A percentile compares a stretch with the other conserved stretches of the same genome.
Evolutionary conservation across 2,113 vertebrate genomes (phyloP).

Genomic region (Cyrtonyx montezumae): DNA sequence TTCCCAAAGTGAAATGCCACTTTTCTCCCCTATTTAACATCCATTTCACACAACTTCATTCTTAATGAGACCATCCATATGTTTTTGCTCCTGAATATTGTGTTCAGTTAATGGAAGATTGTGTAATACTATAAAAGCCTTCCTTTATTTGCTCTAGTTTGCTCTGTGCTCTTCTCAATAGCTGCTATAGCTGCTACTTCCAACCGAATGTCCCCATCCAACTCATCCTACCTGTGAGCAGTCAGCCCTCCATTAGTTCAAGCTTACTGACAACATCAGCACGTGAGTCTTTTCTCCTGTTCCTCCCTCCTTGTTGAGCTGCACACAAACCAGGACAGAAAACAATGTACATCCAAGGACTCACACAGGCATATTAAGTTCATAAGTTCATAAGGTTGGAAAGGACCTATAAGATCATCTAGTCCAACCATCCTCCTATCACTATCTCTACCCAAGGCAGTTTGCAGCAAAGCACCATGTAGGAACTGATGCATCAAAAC

Average conservation of each 20-base stretch:
- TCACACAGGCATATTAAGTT: no score
- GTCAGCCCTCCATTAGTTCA: background rate
- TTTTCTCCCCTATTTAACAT: conserved; percentile 68
- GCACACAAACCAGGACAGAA: background rate
- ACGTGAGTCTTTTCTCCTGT: background rate
- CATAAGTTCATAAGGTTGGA: no score
- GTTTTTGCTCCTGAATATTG: conserved; percentile 66
- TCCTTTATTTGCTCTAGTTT: conserved; percentile 8
- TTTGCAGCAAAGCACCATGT: conserved; percentile 17
- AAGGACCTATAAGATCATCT: no score
- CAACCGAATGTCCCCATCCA: background rate
- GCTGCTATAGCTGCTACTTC: conserved; percentile 28
- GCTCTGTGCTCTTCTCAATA: conserved; percentile 40
- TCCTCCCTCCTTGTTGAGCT: background rate
- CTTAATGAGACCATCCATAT: conserved; percentile 73
- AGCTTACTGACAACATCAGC: background rate
- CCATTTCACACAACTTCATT: conserved; percentile 70
- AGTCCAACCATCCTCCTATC: no score
- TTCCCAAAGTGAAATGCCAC: conserved; percentile 64
- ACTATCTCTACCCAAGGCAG: no score
- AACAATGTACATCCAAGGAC: background rate
- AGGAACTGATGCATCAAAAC: conserved; percentile 22
- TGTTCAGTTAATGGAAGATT: conserved; percentile 70
- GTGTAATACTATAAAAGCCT: conserved; percentile 51
- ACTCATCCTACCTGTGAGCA: background rate